Base-by-base conservation (phyloP, 1,140 invertebrate genomes). In the Leptestheria dahalacensis region DNA sequence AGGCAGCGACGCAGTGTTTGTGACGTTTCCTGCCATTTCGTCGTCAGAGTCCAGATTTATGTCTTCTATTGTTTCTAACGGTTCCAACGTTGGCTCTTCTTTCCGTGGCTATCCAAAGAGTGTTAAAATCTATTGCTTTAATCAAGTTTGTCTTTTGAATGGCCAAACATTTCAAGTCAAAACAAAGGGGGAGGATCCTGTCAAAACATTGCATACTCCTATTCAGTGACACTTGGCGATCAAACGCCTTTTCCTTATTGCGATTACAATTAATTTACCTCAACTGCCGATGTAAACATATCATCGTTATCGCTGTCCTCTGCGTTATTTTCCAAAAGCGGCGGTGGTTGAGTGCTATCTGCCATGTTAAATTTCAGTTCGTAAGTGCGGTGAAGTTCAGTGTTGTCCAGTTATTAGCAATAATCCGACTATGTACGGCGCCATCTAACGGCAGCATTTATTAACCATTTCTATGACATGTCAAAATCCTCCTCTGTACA, bases 271-370 rank as follows among this genome's bases (percentile, higher is more conserved):
- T 29, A 26, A 10, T 1, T 49, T 59, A 59, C 57, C 46, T 60
- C 58, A 11, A 60, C 52, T 26, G 58, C 58, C 1, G 58, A 60
- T 11, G 58, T 49, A 46, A 60, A 60, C 41, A 60, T 33, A 52
- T 60, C 58, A 41, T 52, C 51, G 33, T 60, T 49, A 25, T 60
- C 33, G 33, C 33, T 41, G 15, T 41, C 33, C 15, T 41, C n/a
- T n/a, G n/a, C 33, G 33, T 41, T 41, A 41, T 41, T 41, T 41
- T 41, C 33, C 6, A 15, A 15, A 41, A 41, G 33, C 33, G 15
- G 33, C 6, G 33, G 33, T 9, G 33, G 33, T 15, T 41, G 33
- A 15, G 33, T 41, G 33, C 15, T 41, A 9, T 41, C 33, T 6
- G 33, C 33, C 33, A 41, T 41, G n/a, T n/a, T n/a, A n/a, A n/a